A percentile compares a stretch with the other conserved stretches of the same genome.
phyloP scores from a whole-genome alignment of 2,888 invertebrate species.

The Maniola hyperantus region DNA sequence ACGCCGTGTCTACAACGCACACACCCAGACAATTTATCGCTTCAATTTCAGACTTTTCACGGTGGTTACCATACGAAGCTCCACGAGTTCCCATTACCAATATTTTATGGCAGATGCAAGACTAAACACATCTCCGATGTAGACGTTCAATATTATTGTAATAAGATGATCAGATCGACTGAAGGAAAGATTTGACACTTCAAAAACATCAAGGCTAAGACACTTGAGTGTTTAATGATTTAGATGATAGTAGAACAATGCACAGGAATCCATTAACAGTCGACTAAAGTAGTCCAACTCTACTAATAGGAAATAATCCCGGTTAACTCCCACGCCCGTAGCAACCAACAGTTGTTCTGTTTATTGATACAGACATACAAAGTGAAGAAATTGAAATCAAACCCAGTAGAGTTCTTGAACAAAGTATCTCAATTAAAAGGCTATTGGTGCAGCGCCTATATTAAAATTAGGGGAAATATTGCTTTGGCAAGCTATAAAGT shows the following conservation, averaged over 20 bases:
- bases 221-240: not conserved
- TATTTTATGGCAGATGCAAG: constrained; percentile 48
- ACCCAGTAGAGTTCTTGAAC: not conserved
- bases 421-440: not conserved
- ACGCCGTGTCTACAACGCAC: constrained; percentile 44
- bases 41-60: constrained; percentile 51
- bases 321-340: constrained; percentile 46
- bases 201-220: not conserved
- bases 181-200: not conserved
- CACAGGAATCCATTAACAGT: constrained; percentile 44
- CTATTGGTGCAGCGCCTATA: not conserved
- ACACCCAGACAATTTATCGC: constrained; percentile 38
- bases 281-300: constrained; percentile 48
- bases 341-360: constrained; percentile 22
- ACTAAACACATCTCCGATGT: constrained; percentile 54
- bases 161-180: constrained; percentile 16
- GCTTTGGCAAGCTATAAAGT: not conserved
- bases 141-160: constrained; percentile 17
- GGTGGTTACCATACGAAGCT: constrained; percentile 48
- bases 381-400: not conserved
- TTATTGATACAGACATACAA: not conserved
- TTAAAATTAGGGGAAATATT: not conserved
- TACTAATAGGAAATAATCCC: constrained; percentile 59
- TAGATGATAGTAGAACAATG: not conserved
- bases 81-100: constrained; percentile 42